Evolutionary conservation across 1,140 invertebrate genomes (phyloP), one percentile per base, ranked within the genome.

Genomic region (Antheraea mylitta): DNA sequence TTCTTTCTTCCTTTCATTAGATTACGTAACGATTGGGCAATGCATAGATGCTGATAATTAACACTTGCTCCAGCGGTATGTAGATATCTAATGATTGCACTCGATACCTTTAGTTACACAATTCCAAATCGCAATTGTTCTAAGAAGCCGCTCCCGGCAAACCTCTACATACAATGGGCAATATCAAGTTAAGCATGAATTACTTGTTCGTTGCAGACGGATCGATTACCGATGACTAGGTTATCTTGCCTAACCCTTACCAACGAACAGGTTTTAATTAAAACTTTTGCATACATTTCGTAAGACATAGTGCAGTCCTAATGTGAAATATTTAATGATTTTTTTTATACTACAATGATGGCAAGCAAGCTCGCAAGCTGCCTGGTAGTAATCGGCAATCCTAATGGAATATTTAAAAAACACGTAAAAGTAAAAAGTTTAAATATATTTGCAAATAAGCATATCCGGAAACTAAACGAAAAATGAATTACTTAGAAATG

Each of bases 141-240:
- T 53, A 53, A 53, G 45, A 53, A 53, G 45, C 45, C 45, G 45
- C 45, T 53, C 45, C 45, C 45, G 5, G 16, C 9, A 13, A 53
- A 53, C 45, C 13, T 53, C 45, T 53, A 53, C 45, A 6, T 6
- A 53, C 45, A 53, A 53, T 53, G 13, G 45, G 11, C 45, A 53
- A 53, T 53, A 53, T 53, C 45, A 53, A 53, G 45, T 53, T 16
- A 53, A 53, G 45, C 45, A n/a, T 53, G 45, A 16, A 53, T 53
- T 53, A 53, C 45, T 13, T 53, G 45, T 53, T 53, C 16, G 16
- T 53, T 53, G 45, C 45, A 53, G 6, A 53, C 45, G 45, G 45
- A 16, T 53, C 45, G 45, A 53, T 53, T 53, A 53, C 45, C 16
- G 45, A 53, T 53, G 45, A 53, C 45, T 53, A 53, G 45, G 45